Conservation (phyloP, 1,140 invertebrate species). For the Hesperophylax magnus region DNA sequence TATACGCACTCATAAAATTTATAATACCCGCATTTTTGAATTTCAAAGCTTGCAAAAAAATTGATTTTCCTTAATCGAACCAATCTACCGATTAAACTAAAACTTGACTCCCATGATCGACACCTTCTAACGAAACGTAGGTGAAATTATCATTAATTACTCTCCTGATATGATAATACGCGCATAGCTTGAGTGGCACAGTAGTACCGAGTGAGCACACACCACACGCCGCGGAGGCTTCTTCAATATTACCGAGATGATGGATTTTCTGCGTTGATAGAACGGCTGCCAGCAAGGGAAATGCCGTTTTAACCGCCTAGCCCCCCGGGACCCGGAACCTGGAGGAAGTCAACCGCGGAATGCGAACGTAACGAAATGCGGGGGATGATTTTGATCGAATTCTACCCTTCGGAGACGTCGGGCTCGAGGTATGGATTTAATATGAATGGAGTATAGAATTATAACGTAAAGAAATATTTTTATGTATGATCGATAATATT, state of each 20-base stretch:
- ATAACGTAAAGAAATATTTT: slow-evolving; percentile 2
- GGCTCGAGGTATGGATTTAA: background rate
- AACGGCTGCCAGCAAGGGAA: slow-evolving; percentile 12
- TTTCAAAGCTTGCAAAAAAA: too few relatives aligned
- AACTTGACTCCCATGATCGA: too few relatives aligned
- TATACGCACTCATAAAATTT: too few relatives aligned
- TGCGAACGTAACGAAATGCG: slow-evolving; percentile 24
- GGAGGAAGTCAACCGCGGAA: slow-evolving; percentile 25
- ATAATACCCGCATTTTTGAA: too few relatives aligned
- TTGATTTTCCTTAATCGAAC: too few relatives aligned
- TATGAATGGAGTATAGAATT: background rate
- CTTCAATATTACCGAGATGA: slow-evolving; percentile 19
- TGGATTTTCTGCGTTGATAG: slow-evolving; percentile 13
- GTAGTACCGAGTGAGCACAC: background rate
- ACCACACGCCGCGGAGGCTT: background rate
- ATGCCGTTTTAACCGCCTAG: background rate
- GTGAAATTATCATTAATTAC: too few relatives aligned
- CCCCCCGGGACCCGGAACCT: background rate
- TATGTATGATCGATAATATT: background rate
- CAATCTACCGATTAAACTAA: too few relatives aligned
- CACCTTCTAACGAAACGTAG: too few relatives aligned
- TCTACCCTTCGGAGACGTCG: background rate
- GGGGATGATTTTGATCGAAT: slow-evolving; percentile 17
- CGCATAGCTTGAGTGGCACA: background rate
- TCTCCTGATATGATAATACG: background rate